phyloP scores from a whole-genome alignment of 2,888 invertebrate genomes.

The Tipula lateralis region DNA sequence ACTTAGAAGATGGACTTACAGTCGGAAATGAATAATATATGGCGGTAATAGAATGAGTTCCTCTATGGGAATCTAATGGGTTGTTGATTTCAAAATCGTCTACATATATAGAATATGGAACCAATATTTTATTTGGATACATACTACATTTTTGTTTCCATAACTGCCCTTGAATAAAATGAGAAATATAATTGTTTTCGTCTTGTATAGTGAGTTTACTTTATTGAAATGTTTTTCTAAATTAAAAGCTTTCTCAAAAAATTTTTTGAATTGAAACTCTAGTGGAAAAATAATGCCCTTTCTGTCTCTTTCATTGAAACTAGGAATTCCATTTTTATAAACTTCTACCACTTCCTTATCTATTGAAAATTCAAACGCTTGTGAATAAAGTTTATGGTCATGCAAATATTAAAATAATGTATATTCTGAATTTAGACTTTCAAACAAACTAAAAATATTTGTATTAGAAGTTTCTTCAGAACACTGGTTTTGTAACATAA shows the following conservation, averaged over 20 bases:
- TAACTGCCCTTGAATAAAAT: neutral
- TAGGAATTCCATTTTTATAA: neutral
- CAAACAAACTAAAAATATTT: neutral
- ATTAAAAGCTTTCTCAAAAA: neutral
- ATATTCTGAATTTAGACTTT: neutral
- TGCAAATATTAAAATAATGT: neutral
- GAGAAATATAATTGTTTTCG: neutral
- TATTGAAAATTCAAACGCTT: neutral
- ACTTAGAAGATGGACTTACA: neutral
- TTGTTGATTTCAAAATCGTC: slow-evolving; percentile 33
- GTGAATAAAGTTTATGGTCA: neutral
- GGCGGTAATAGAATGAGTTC: slow-evolving; percentile 29
- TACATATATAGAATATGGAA: neutral
- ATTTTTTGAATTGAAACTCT: neutral
- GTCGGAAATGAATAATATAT: slow-evolving; percentile 30
- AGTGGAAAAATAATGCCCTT: neutral
- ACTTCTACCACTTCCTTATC: neutral
- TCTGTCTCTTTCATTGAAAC: neutral
- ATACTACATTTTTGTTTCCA: neutral
- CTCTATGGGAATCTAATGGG: slow-evolving; percentile 30
- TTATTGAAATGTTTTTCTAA: neutral
- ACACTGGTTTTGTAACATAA: neutral
- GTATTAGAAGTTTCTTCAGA: neutral
- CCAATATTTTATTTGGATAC: neutral
- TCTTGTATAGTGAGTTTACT: neutral